These are phyloP conservation scores for Ictidomys tridecemlineatus DNA, from an alignment of 2,113 vertebrate species.

Conservation along the genomic window DNA sequence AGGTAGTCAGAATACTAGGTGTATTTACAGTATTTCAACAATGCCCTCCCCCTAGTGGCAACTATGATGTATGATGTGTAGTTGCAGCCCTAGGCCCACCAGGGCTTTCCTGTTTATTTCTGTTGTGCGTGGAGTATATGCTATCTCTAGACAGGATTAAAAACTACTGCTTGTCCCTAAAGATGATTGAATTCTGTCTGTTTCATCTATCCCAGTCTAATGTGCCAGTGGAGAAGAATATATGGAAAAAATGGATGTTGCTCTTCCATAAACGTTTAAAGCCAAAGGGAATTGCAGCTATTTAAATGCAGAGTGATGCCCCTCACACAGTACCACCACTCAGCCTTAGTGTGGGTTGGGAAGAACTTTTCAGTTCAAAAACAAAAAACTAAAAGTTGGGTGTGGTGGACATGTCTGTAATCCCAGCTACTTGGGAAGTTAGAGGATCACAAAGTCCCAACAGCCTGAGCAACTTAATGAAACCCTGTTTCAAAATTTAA, in stretches of 20 bases:
- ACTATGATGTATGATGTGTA: not conserved
- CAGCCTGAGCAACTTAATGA: not conserved
- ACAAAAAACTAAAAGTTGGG: not conserved
- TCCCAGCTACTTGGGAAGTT: not conserved
- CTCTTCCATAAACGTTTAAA: conserved; percentile 27
- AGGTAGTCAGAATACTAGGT: not conserved
- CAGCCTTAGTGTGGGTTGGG: not conserved
- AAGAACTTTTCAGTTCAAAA: conserved; percentile 30
- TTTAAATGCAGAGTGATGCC: not conserved
- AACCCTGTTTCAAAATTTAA: not conserved
- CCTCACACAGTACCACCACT: not conserved
- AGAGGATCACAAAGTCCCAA: not conserved
- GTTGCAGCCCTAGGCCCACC: not conserved
- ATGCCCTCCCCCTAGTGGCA: conserved; percentile 71
- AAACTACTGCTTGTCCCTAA: conserved; percentile 35
- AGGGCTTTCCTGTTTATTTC: not conserved
- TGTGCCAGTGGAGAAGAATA: conserved; percentile 17
- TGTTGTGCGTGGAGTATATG: not conserved
- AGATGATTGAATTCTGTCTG: not conserved
- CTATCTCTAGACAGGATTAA: conserved; percentile 18
- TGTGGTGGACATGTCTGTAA: not conserved
- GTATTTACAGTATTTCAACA: not conserved
- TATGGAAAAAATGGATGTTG: not conserved
- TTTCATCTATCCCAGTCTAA: not conserved
- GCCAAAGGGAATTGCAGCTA: not conserved